phyloP scores from a whole-genome alignment of 2,888 invertebrate genomes.

The Amblyjoppa fuscipennis region DNA sequence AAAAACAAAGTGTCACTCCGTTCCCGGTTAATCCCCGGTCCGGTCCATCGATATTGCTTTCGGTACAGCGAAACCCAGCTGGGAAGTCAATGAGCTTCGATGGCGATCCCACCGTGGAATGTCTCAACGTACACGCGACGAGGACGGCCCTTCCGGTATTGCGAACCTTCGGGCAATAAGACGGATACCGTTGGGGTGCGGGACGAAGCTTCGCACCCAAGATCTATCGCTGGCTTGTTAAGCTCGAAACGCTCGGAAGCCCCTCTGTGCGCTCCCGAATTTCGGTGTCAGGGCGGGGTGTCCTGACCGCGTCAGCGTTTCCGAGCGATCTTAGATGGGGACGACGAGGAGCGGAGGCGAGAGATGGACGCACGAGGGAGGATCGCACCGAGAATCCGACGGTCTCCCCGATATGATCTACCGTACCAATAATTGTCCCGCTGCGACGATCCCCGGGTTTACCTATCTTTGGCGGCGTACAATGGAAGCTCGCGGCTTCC shows the following conservation, averaged over 20 bases:
- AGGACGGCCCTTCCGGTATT: conserved; percentile 60
- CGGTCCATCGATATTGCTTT: conserved; percentile 2
- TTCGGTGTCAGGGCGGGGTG: conserved; percentile 43
- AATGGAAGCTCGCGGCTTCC: no score
- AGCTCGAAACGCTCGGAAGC: conserved; percentile 7
- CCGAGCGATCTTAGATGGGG: conserved; percentile 60
- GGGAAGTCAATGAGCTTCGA: not conserved
- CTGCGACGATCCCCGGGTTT: conserved; percentile 21
- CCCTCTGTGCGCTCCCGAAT: conserved; percentile 48
- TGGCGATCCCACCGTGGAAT: not conserved
- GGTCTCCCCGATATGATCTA: conserved; percentile 59
- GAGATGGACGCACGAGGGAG: not conserved
- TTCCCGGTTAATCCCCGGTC: not conserved
- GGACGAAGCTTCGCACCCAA: not conserved
- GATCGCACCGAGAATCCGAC: not conserved
- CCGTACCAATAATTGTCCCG: conserved; percentile 56
- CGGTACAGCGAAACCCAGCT: not conserved
- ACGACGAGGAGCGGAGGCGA: conserved; percentile 6
- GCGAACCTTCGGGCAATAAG: conserved; percentile 69
- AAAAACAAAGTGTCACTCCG: not conserved
- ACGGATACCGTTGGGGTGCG: conserved; percentile 43
- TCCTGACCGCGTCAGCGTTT: conserved; percentile 72
- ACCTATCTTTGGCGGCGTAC: not conserved
- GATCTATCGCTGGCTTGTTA: not conserved
- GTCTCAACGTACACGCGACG: not conserved